Percentiles rank a stretch among this genome's conserved stretches.
Evolutionary conservation across 2,797 vertebrate species (phyloP).

Genomic region (Threskiornis aethiopicus): DNA sequence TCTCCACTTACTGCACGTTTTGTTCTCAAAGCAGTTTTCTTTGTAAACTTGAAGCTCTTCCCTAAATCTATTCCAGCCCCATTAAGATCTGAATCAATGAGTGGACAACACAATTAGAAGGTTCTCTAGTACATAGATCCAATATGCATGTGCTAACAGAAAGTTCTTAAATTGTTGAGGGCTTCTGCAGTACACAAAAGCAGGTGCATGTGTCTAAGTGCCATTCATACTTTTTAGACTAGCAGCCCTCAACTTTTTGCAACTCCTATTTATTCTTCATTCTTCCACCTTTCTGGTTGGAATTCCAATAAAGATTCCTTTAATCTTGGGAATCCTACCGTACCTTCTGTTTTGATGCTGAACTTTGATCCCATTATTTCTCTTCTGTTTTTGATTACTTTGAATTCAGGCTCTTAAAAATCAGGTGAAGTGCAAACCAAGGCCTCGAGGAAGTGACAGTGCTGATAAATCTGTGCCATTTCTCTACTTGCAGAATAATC

Average conservation of each 20-base stretch:
- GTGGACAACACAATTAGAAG: neutral
- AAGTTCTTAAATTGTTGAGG: neutral
- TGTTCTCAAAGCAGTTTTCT: neutral
- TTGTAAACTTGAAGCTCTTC: neutral
- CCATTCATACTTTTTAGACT: neutral
- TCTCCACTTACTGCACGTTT: neutral
- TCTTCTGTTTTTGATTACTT: neutral
- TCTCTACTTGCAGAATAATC: neutral
- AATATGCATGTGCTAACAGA: neutral
- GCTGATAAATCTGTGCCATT: neutral
- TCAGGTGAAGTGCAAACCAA: neutral
- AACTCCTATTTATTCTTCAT: neutral
- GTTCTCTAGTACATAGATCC: neutral
- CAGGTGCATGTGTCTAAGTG: neutral
- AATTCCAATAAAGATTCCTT: neutral
- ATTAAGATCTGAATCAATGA: neutral
- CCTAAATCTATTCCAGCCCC: neutral
- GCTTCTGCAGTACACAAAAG: neutral
- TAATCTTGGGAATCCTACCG: neutral
- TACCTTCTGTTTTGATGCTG: neutral
- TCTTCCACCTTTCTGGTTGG: neutral
- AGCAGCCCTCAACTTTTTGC: neutral
- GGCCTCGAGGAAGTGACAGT: neutral
- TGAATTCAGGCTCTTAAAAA: neutral
- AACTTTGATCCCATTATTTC: neutral